phyloP scores from a whole-genome alignment of 2,797 vertebrate species.

The Avahi laniger region DNA sequence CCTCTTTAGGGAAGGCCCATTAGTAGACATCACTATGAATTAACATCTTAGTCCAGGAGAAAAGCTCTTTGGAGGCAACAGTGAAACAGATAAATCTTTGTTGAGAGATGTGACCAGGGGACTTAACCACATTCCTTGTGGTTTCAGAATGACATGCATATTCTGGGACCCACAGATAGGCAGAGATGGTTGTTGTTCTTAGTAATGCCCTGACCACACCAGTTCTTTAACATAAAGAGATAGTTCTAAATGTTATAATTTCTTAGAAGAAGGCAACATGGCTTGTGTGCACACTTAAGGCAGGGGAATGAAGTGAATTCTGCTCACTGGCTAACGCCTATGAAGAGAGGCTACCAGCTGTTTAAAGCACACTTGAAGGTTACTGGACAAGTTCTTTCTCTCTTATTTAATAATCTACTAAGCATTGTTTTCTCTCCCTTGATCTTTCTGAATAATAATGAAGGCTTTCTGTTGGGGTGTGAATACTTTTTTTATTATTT shows the following conservation, averaged over 20 bases:
- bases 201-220: slow-evolving; percentile 74
- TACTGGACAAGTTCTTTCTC: background rate
- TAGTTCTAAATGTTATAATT: slow-evolving; percentile 52
- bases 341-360: background rate
- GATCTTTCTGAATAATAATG: background rate
- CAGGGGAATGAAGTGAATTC: background rate
- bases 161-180: slow-evolving; percentile 59
- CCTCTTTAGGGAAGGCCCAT: slow-evolving; percentile 49
- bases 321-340: background rate
- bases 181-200: slow-evolving; percentile 74
- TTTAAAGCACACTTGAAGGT: background rate
- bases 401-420: background rate
- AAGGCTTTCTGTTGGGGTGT: slow-evolving; percentile 8
- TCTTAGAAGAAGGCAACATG: slow-evolving; percentile 66
- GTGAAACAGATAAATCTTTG: slow-evolving; percentile 61
- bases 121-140: slow-evolving; percentile 74
- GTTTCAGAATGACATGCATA: slow-evolving; percentile 71
- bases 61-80: slow-evolving; percentile 57
- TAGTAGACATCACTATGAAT: slow-evolving; percentile 38
- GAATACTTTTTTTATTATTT: background rate
- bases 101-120: slow-evolving; percentile 61
- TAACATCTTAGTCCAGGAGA: slow-evolving; percentile 45
- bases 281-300: background rate
- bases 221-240: slow-evolving; percentile 54
- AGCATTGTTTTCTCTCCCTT: background rate